Base-by-base conservation (phyloP, 2,113 vertebrate genomes). In the Tachysurus fulvidraco region DNA sequence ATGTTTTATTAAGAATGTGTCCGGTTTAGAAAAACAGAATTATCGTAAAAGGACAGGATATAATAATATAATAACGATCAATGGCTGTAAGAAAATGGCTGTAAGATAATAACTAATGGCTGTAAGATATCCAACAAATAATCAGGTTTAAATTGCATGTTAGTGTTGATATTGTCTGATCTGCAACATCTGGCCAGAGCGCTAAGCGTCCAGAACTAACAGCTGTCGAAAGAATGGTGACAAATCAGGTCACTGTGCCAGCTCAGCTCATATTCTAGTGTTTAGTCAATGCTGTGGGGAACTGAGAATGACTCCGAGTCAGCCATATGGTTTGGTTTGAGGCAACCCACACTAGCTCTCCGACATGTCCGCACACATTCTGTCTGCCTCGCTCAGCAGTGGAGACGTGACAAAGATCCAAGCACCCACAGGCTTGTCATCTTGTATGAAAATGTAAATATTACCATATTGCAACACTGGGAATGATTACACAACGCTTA, bases 371-470 rank as follows among this genome's bases (percentile, higher is more conserved):
- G 89, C 62, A 80, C 87, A 82, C 67, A 74, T 54, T 83, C 71
- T 83, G 64, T 76, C 36, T 59, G 80, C 85, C 78, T 82, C 50
- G 81, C 76, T 86, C 81, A 57, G 87, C 81, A 64, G 84, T 90
- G 91, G 91, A 93, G 93, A 93, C 91, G 89, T 90, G 92, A 92
- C 90, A 91, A 89, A 89, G 92, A 90, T 92, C 86, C 88, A 92
- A 88, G 83, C 55, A 71, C 90, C 90, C 92, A 91, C 87, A 7
- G 80, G 50, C 88, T 84, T 84, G 91, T 92, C 93, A 92, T 92
- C 90, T 89, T 85, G 91, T 88, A 81, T 88, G 73, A 89, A 89
- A 91, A 91, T 92, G 89, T 94, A 94, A 93, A 94, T 92, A 94
- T 81, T 41, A 91, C 89, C 92, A 88, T 89, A 93, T 91, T 93